These are phyloP conservation scores for Cheilosia urbana DNA, from an alignment of 2,888 invertebrate genomes.

Conservation along the genomic window DNA sequence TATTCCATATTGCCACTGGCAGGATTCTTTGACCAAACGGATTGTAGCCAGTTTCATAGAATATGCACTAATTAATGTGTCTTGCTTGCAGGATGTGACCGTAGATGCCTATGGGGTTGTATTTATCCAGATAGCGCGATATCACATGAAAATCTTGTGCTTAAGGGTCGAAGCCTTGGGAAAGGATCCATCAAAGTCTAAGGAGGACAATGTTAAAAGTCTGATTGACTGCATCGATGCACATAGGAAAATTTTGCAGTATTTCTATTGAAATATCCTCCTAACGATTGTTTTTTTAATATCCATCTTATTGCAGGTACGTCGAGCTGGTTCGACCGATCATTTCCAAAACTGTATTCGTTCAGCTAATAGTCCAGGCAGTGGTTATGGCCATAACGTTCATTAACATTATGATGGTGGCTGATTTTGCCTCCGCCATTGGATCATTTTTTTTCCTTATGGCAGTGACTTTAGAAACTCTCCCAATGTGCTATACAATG, in stretches of 20 bases:
- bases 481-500: constrained; percentile 77
- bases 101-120: no score
- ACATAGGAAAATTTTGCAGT: no score
- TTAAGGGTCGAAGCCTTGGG: no score
- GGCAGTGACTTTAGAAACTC: constrained; percentile 75
- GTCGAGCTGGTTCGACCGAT: constrained; percentile 65
- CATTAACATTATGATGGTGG: constrained; percentile 77
- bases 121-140: no score
- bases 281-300: no score
- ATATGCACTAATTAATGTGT: no score
- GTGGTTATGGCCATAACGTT: constrained; percentile 76
- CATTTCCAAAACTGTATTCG: constrained; percentile 77
- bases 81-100: no score
- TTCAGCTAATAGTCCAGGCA: constrained; percentile 76
- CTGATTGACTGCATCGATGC: no score
- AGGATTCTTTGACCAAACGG: constrained; percentile 45
- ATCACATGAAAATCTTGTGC: no score
- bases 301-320: constrained; percentile 33
- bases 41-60: constrained; percentile 18
- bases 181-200: no score
- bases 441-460: constrained; percentile 73
- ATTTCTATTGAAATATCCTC: no score
- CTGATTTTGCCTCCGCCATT: constrained; percentile 73
- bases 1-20: constrained; percentile 59
- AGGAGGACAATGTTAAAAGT: no score